Base-by-base conservation (phyloP, 2,113 vertebrate genomes). In the Etia nguti region DNA sequence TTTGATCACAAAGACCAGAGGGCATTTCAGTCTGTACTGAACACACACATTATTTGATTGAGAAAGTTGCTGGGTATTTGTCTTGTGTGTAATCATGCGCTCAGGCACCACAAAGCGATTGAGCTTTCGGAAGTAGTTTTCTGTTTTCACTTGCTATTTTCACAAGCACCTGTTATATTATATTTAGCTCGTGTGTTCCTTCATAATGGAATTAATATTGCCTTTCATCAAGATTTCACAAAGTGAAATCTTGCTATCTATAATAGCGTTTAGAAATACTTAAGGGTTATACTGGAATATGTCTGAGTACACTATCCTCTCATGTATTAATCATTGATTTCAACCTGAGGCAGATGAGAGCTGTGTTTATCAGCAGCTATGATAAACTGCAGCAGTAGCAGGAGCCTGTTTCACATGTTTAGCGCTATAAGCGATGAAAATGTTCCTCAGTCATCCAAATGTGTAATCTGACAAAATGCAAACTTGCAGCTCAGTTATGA, bases 321-420 rank as follows among this genome's bases (percentile, higher is more conserved):
- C 48, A 36, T 83, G 11, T 85, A 88, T 89, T 86, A 89, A 81
- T 91, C 48, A 84, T 70, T 20, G 54, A 55, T 18, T 81, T 60
- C 29, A 52, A 82, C 88, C 90, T 4, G 79, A 88, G 81, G 86
- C 50, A 2, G 24, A 70, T 11, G 8, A 2, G 9, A 59, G 68
- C 68, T 73, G 36, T 54, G 43, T 48, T 48, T 29, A 29, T 29
- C 43, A 48, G 43, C 10, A 29, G 43, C 15, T 29, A 10, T 29
- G 70, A 48, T 81, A 26, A 86, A 82, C 57, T 46, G 24, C 73
- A 43, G 4, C 68, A 79, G 56, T 68, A 79, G 79, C 50, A 1
- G 60, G 6, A 16, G 15, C n/a, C n/a, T n/a, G n/a, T n/a, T n/a
- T n/a, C n/a, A n/a, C 38, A 50, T 50, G 43, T 75, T 29, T 75